Base-by-base conservation (phyloP, 2,797 vertebrate genomes). In the Hemibagrus guttatus region DNA sequence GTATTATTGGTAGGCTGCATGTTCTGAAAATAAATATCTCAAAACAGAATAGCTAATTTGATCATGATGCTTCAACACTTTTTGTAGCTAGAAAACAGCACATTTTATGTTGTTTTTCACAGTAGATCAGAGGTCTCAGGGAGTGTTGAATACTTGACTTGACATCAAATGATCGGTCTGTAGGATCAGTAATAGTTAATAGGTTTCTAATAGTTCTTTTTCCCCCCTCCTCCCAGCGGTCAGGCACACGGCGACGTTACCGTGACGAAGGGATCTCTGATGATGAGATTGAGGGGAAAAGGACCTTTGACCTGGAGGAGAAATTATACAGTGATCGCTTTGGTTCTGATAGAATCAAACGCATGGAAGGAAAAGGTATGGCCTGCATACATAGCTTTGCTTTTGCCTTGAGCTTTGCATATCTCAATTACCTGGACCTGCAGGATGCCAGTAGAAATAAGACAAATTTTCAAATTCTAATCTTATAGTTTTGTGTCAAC, bases 251-350 rank as follows among this genome's bases (percentile, higher is more conserved):
- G 42, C 95, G 98, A 0, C 97, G 97, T 81, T 99, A 99, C 74
- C 98, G 99, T 89, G 98, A 99, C 0, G 98, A 99, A 4, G 98
- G 97, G 64, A 99, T 99, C 92, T 99, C 98, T 0, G 98, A 99
- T 1, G 98, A 99, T 87, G 98, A 99, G 91, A 99, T 99, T 19
- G 98, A 99, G 84, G 98, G 98, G 42, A 97, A 97, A 90, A 97
- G 98, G 91, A 98, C 95, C 0, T 99, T 99, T 92, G 96, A 98
- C 92, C 93, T 99, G 72, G 98, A 99, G 91, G 98, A 99, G 72
- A 99, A 99, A 88, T 95, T 99, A 66, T 95, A 90, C 82, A 97
- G 97, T 90, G 94, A 95, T 90, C 96, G 97, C 92, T 99, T 98
- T 87, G 96, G 92, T 92, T 97, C 97, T 19, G 95, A 96, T 89